Evolutionary conservation across 2,113 vertebrate species (phyloP), one percentile per base, ranked within the genome.

Genomic region (Scomber japonicus): DNA sequence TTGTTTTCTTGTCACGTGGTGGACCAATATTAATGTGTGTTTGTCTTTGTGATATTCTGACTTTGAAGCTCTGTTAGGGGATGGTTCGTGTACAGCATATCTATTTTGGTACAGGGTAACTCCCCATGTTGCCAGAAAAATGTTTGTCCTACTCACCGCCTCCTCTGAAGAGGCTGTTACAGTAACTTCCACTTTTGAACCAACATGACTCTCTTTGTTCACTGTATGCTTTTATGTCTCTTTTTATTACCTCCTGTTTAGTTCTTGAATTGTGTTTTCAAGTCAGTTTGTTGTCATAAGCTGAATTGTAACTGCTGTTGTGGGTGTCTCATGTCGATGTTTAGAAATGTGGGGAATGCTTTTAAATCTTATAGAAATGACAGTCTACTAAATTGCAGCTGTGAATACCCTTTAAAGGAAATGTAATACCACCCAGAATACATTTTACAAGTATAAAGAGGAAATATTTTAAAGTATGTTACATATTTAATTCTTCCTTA

Each of bases 101-200:
- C 49, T 68, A 24, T 60, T 67, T 59, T 21, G n/a, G 19, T 66
- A 27, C 24, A 3, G 24, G 24, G 24, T 27, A 27, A 27, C 50
- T 75, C 75, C 27, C 11, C 11, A 16, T 44, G 68, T 56, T 63
- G 45, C 19, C 4, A 35, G 6, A 57, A 13, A 54, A 67, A 14
- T 75, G 54, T 71, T 82, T 73, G 24, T 73, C 53, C 83, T 54
- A 27, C 50, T 45, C 15, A 16, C 21, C 6, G 3, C 46, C 59
- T 62, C 10, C 19, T 46, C 30, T n/a, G 21, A 31, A 51, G 64
- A 45, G 10, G 35, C 48, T 45, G n/a, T 15, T 60, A 21, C 21
- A 21, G 21, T 21, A 30, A 14, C 30, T 30, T 45, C 31, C 40
- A 55, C 5, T 19, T 11, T 21, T 55, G 30, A 78, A 53, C 55